Conservation (phyloP, 2,888 invertebrate species). For the Pinctada fucata region DNA sequence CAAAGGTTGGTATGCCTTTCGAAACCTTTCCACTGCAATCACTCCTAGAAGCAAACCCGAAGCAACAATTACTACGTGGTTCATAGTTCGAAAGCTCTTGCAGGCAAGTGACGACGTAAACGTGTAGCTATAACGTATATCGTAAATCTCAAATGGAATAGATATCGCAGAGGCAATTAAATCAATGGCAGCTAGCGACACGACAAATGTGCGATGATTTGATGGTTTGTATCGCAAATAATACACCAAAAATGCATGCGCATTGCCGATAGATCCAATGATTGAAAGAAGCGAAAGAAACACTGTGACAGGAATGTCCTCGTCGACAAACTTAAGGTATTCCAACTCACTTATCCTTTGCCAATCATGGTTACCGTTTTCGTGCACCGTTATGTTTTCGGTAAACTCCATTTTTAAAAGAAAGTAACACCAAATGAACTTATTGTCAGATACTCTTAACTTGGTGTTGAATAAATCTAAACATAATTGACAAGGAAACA, state of each 20-base stretch:
- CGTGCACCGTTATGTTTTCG: too few species aligned
- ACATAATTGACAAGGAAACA: too few species aligned
- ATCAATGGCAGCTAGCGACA: conserved; percentile 32
- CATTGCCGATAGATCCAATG: conserved; percentile 36
- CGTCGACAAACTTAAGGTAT: conserved; percentile 21
- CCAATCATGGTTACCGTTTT: neutral
- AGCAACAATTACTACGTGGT: conserved; percentile 28
- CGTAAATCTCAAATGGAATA: conserved; percentile 41
- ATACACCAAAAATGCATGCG: conserved; percentile 35
- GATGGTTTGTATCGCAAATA: conserved; percentile 31
- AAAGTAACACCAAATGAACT: too few species aligned
- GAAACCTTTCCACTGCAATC: conserved; percentile 36
- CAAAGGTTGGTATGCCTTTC: conserved; percentile 37
- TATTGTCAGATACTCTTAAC: too few species aligned
- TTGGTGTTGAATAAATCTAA: too few species aligned
- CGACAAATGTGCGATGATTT: conserved; percentile 38
- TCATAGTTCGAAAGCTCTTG: conserved; percentile 35
- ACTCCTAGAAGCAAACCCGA: conserved; percentile 38
- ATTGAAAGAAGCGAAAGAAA: conserved; percentile 28
- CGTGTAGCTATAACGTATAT: conserved; percentile 35
- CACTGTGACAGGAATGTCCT: conserved; percentile 24
- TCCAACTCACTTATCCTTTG: conserved; percentile 3
- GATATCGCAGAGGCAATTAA: conserved; percentile 28
- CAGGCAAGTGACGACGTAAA: conserved; percentile 27
- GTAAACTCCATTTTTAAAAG: too few species aligned